A percentile compares a stretch with the other conserved stretches of the same genome.
These are phyloP conservation scores for Poliocrania exsul DNA, from an alignment of 2,797 vertebrate genomes.

Conservation along the genomic window DNA sequence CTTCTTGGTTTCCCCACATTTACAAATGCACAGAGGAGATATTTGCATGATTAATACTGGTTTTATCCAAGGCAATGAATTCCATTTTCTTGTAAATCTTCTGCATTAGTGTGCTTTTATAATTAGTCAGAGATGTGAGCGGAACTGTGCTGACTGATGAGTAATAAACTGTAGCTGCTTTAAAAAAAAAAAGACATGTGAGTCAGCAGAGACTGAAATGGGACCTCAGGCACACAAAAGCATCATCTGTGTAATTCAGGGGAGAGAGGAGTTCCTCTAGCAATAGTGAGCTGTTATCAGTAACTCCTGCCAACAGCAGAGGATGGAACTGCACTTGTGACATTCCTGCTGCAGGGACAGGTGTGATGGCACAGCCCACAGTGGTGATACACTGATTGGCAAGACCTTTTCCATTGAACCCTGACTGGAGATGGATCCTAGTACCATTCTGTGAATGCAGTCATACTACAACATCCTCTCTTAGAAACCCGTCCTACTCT, in stretches of 20 bases:
- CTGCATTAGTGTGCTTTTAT: background rate
- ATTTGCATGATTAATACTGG: background rate
- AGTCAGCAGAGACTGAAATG: background rate
- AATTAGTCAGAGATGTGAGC: background rate
- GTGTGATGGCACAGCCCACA: background rate
- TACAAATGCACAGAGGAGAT: background rate
- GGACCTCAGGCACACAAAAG: background rate
- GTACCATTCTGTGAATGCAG: background rate
- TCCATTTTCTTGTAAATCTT: slow-evolving; percentile 16
- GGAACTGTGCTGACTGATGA: background rate
- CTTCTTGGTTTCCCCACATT: background rate
- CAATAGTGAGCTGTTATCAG: background rate
- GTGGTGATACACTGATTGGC: background rate
- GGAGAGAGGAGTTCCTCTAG: background rate
- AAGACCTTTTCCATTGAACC: fast-evolving
- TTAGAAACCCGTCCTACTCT: background rate
- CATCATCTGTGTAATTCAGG: background rate
- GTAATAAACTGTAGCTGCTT: background rate
- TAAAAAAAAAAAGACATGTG: background rate
- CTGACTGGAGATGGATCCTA: background rate
- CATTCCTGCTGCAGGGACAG: background rate
- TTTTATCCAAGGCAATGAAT: background rate
- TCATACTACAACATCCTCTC: background rate
- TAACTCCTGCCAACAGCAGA: background rate
- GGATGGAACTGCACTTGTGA: background rate